Evolutionary conservation across 2,888 invertebrate species (phyloP).

Genomic region (Steromphala cineraria): DNA sequence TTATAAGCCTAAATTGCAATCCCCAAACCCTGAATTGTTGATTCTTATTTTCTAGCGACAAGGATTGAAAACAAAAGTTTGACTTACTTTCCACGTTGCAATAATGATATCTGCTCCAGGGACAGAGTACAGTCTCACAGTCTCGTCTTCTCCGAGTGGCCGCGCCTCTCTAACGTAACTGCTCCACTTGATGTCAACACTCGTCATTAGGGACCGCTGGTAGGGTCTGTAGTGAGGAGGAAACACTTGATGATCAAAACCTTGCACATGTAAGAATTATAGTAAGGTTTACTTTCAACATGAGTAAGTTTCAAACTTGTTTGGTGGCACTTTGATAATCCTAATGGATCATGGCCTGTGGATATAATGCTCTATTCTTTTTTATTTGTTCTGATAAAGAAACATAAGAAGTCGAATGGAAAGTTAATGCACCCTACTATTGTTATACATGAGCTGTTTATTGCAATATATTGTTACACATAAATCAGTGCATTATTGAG

Average conservation of each 20-base stretch:
- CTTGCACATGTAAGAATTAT: background rate
- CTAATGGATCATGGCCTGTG: too few species aligned
- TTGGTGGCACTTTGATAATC: too few species aligned
- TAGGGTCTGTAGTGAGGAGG: constrained; percentile 54
- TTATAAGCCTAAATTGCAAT: too few species aligned
- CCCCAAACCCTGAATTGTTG: too few species aligned
- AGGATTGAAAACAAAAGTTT: background rate
- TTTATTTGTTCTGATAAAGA: too few species aligned
- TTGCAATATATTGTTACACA: too few species aligned
- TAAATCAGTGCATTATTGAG: too few species aligned
- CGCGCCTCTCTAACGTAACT: constrained; percentile 39
- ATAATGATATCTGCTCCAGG: constrained; percentile 48
- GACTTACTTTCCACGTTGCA: constrained; percentile 65
- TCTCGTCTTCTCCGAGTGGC: constrained; percentile 54
- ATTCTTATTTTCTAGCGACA: background rate
- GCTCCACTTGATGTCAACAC: constrained; percentile 50
- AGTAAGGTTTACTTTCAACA: background rate
- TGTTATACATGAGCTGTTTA: too few species aligned
- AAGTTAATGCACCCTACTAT: too few species aligned
- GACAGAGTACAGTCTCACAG: constrained; percentile 51
- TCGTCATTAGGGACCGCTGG: constrained; percentile 59
- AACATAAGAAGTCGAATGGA: too few species aligned
- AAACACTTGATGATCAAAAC: background rate
- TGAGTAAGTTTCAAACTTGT: too few species aligned
- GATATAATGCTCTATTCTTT: too few species aligned